Evolutionary conservation across 2,888 invertebrate genomes (phyloP), one percentile per base, ranked within the genome.

Genomic region (Hyposoter dolosus): DNA sequence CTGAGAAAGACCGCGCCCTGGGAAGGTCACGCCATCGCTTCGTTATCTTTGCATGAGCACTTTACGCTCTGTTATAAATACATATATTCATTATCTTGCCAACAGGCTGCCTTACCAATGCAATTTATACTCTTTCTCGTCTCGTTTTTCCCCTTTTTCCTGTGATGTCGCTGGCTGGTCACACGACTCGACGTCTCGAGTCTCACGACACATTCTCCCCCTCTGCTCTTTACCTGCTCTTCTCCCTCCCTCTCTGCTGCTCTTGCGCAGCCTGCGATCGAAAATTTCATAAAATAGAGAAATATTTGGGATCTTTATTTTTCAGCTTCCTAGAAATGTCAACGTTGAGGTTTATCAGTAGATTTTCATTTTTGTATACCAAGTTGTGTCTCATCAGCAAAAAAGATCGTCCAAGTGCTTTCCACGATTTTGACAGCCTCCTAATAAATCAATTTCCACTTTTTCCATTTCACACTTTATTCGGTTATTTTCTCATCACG

Each of bases 1-100:
- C 32, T 32, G 56, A 63, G 40, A 65, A 35, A 83, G 35, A 72
- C 69, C 47, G 32, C 82, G 78, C 66, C 86, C 80, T 76, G 81
- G 84, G 77, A 91, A 91, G 91, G 92, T 91, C 92, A 90, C 89
- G 89, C 89, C 85, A 90, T 90, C 89, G 90, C 86, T 85, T 88
- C 89, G 89, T 91, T 91, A 91, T 91, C 91, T 88, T 77, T 87
- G 69, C 69, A 47, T 12, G 45, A 45, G 68, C 47, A 76, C 60
- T 65, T 45, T 76, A 65, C 53, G 65, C 76, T 68, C 60, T 53
- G 76, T 83, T 69, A 75, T 72, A 68, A 72, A 71, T 53, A 82
- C 35, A 65, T 63, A 60, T 63, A 82, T 77, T 72, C 35, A 63
- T 56, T 50, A 23, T 66, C 60, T 50, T 32, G 35, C 50, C 66